phyloP scores from a whole-genome alignment of 2,113 vertebrate genomes.

The Myanophis thanlyinensis region DNA sequence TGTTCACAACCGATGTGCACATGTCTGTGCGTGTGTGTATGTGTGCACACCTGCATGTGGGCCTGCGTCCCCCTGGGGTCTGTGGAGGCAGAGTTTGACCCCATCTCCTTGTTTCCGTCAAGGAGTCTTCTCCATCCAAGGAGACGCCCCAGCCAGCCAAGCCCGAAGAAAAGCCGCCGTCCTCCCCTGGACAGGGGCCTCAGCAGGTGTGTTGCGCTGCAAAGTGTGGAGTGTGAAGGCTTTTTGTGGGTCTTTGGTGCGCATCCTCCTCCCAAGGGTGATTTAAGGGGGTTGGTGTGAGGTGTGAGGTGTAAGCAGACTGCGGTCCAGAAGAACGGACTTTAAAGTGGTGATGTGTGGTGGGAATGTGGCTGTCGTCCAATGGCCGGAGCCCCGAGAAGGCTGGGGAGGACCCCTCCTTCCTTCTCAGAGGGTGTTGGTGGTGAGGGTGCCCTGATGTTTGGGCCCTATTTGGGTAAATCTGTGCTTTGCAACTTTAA shows the following conservation, averaged over 20 bases:
- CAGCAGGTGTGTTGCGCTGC: conserved; percentile 48
- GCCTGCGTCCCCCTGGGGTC: neutral
- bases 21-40: neutral
- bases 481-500: neutral
- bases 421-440: too few species aligned
- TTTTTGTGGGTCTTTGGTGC: too few species aligned
- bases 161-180: conserved; percentile 16
- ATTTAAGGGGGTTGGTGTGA: too few species aligned
- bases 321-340: too few species aligned
- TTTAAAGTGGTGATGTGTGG: too few species aligned
- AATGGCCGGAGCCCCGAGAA: too few species aligned
- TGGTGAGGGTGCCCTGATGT: too few species aligned
- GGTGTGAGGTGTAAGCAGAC: too few species aligned
- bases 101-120: conserved; percentile 13
- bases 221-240: neutral
- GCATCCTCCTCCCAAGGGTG: neutral
- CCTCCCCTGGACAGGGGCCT: neutral
- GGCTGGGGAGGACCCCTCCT: too few species aligned
- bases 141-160: conserved; percentile 41
- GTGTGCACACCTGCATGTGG: neutral
- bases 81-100: fast-evolving
- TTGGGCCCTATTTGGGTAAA: too few species aligned
- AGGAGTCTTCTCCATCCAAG: conserved; percentile 18
- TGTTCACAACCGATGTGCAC: neutral
- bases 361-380: too few species aligned